Percentiles rank a stretch among this genome's conserved stretches.
Evolutionary conservation across 2,113 vertebrate species (phyloP).

Genomic region (Diglossa brunneiventris): DNA sequence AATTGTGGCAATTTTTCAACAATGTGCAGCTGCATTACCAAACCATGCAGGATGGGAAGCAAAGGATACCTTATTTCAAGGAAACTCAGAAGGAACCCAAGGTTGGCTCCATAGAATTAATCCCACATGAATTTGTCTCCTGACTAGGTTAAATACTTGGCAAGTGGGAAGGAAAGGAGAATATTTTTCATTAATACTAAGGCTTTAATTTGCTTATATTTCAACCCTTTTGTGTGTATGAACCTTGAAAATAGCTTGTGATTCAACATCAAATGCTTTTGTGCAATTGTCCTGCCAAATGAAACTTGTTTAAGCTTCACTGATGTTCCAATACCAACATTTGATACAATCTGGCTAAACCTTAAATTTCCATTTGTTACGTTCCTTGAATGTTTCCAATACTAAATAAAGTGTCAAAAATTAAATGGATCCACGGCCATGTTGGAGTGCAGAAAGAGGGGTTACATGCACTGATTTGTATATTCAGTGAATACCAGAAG

Average conservation of each 20-base stretch:
- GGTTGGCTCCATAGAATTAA: background rate
- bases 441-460: background rate
- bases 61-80: conserved; percentile 31
- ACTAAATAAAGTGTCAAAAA: conserved; percentile 41
- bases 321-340: conserved; percentile 55
- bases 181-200: conserved; percentile 16
- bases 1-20: conserved; percentile 61
- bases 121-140: background rate
- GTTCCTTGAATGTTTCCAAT: background rate
- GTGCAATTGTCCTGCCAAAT: conserved; percentile 35
- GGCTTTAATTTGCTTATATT: conserved; percentile 41
- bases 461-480: background rate
- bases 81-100: conserved; percentile 18
- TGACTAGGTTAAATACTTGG: conserved; percentile 51
- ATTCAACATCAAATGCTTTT: conserved; percentile 40
- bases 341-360: conserved; percentile 41
- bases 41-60: conserved; percentile 11
- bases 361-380: conserved; percentile 19
- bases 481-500: background rate
- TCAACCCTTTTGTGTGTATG: background rate
- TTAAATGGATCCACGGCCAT: background rate
- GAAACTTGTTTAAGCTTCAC: conserved; percentile 32
- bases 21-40: conserved; percentile 50
- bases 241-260: conserved; percentile 36
- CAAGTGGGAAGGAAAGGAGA: background rate